Conservation (phyloP, 2,888 invertebrate species). For the Lithophane socia region DNA sequence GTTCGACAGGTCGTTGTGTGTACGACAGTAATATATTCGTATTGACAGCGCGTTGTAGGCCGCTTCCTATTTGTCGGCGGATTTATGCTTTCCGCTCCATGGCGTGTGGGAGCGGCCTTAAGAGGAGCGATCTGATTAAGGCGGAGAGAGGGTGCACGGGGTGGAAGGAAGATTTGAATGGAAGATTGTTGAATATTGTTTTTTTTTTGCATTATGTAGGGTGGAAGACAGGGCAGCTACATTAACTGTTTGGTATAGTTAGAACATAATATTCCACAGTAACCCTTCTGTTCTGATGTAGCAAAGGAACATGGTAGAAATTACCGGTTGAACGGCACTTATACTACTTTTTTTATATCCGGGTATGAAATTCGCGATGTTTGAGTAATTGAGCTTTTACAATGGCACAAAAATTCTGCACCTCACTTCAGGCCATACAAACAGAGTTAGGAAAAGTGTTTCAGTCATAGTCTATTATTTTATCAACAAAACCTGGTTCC, state of each 20-base stretch:
- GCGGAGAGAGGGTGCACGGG: neutral
- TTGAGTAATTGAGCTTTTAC: neutral
- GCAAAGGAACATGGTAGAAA: neutral
- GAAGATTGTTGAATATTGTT: neutral
- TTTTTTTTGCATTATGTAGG: neutral
- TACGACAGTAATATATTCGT: constrained; percentile 51
- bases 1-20: neutral
- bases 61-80: constrained; percentile 51
- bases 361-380: neutral
- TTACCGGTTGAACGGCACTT: neutral
- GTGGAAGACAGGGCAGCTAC: too few species aligned
- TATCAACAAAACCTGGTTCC: constrained; percentile 34
- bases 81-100: constrained; percentile 65
- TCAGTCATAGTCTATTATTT: constrained; percentile 32
- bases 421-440: constrained; percentile 21
- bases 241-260: neutral
- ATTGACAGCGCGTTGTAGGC: constrained; percentile 53
- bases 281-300: neutral
- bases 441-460: constrained; percentile 13
- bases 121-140: constrained; percentile 11
- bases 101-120: constrained; percentile 37
- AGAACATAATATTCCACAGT: neutral
- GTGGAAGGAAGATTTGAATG: neutral
- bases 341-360: neutral
- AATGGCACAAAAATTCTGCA: neutral